phyloP scores from a whole-genome alignment of 2,113 vertebrate genomes.

The Istiophorus platypterus region DNA sequence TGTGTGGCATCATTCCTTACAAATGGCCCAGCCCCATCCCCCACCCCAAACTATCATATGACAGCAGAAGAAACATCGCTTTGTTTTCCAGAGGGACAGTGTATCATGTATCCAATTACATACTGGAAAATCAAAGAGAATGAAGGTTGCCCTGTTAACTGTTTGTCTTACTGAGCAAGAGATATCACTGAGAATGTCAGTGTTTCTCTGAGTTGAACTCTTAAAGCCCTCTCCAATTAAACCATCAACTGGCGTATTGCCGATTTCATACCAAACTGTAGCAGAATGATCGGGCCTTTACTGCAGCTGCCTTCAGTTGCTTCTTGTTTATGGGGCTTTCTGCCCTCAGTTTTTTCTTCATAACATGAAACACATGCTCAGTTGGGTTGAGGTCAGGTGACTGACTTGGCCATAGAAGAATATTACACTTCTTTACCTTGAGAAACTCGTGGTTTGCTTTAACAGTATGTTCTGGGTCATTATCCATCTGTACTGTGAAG shows the following conservation, averaged over 20 bases:
- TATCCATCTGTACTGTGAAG: no score
- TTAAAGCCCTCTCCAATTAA: background rate
- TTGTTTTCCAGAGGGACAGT: constrained; percentile 56
- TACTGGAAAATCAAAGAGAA: constrained; percentile 43
- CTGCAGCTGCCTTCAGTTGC: no score
- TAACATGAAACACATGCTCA: no score
- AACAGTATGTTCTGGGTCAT: no score
- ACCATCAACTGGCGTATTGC: background rate
- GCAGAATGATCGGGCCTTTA: background rate
- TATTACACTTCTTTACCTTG: no score
- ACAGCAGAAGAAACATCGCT: constrained; percentile 69
- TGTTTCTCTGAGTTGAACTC: background rate
- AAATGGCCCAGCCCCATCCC: constrained; percentile 51
- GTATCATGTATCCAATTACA: constrained; percentile 55
- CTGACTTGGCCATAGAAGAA: no score
- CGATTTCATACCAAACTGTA: background rate
- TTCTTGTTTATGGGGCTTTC: no score
- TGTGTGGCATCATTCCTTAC: constrained; percentile 58
- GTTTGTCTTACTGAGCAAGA: background rate
- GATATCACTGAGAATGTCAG: background rate
- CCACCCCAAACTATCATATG: constrained; percentile 68
- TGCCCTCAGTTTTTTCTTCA: no score
- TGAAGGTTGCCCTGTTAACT: background rate
- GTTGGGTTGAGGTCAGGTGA: no score
- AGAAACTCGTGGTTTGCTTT: no score